Evolutionary conservation across 1,140 invertebrate genomes (phyloP).

Genomic region (Listronotus bonariensis): DNA sequence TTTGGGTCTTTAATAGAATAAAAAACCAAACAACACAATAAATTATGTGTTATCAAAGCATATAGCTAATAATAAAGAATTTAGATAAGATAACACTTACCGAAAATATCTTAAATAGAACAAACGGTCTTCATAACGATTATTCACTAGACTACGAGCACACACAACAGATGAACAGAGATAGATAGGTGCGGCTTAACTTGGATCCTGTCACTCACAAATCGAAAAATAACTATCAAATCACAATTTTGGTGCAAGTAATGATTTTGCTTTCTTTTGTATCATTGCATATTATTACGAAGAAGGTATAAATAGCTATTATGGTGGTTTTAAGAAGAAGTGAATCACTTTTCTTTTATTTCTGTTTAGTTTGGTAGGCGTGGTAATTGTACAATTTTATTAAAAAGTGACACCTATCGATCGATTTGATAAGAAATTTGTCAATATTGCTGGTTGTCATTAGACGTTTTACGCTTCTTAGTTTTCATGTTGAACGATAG

Average conservation of each 20-base stretch:
- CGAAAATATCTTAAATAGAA: constrained; percentile 17
- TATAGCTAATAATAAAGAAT: no score
- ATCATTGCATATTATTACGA: constrained; percentile 16
- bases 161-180: constrained; percentile 11
- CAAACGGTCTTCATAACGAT: constrained; percentile 22
- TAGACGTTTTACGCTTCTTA: no score
- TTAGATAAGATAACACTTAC: constrained; percentile 10
- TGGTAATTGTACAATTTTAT: constrained; percentile 5
- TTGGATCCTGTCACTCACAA: constrained; percentile 2
- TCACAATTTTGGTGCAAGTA: constrained; percentile 1
- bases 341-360: constrained; percentile 24
- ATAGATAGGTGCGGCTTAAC: constrained; percentile 16
- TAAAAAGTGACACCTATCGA: no score
- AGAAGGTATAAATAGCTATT: constrained; percentile 16
- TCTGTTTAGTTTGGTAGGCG: constrained; percentile 19
- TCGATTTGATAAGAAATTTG: no score
- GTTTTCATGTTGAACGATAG: no score
- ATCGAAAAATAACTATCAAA: constrained; percentile 3
- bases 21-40: neutral
- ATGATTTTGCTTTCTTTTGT: constrained; percentile 7
- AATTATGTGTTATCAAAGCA: neutral
- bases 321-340: constrained; percentile 19
- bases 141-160: constrained; percentile 4
- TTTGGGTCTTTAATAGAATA: neutral
- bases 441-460: no score